Evolutionary conservation across 2,113 vertebrate species (phyloP), one percentile per base, ranked within the genome.

Genomic region (Greenwoodochromis staneri): DNA sequence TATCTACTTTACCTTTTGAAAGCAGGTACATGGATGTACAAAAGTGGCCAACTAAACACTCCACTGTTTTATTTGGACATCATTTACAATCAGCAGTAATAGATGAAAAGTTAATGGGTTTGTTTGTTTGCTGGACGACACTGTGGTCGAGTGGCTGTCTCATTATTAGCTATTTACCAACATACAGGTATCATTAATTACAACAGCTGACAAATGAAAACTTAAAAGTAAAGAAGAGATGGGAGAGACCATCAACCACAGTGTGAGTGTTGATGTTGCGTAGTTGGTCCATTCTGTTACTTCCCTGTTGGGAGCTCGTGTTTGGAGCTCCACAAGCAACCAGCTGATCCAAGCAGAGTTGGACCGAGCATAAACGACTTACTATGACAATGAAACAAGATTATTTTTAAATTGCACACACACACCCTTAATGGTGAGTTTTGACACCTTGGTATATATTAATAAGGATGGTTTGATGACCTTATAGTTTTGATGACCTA

Each of bases 341-440:
- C 63, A 42, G n/a, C 36, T 14, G 36, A 71, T 71, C 66, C n/a
- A n/a, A 42, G 63, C 63, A 14, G 36, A 71, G 36, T 42, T 24
- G 12, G 21, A 1, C 7, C 0, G 1, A 40, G 66, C 66, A 42
- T 1, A 42, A 71, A 71, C n/a, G 0, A 71, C 53, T 19, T 51
- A 3, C 27, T 71, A 14, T 42, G 38, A 71, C n/a, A 42, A 24
- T 24, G n/a, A 71, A 71, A 42, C 12, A 71, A 71, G 66, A 42
- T 42, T 9, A 71, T 24, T 71, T 71, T 71, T 42, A 42, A 71
- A 42, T 40, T 38, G 61, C 55, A 16, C 55, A 59, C 55, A 29
- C 27, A 29, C 59, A 61, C 5, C 16, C 16, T 36, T 36, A 66
- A 66, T 36, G 9, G 31, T 66, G 61, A n/a, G 17, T 66, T 66